Evolutionary conservation across 37 sponge, comb jelly and placozoan species (phyloP).

Genomic region (Sycon ciliatum): DNA sequence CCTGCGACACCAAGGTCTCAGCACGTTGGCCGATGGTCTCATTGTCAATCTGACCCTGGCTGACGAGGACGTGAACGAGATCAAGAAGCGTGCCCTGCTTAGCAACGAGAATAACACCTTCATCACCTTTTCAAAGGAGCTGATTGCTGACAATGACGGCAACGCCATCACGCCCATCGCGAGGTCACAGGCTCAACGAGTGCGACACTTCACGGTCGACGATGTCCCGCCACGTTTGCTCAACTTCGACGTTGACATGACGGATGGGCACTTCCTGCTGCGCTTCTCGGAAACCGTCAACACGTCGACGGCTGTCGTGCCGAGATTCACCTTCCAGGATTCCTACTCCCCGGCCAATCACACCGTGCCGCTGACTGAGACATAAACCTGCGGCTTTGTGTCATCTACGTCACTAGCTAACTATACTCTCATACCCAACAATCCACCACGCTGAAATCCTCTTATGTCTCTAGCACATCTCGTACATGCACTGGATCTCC

Average conservation of each 20-base stretch:
- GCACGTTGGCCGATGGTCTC: background rate
- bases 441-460: no score
- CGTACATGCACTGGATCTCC: constrained; percentile 54
- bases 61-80: constrained; percentile 42
- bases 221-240: constrained; percentile 44
- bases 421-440: no score
- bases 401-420: no score
- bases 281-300: constrained; percentile 66
- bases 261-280: constrained; percentile 39
- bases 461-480: no score
- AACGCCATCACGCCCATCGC: background rate
- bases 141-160: background rate
- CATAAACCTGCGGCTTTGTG: no score
- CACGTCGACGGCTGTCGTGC: background rate
- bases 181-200: constrained; percentile 23
- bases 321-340: background rate
- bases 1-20: no score
- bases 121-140: background rate
- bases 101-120: background rate
- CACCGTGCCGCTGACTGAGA: no score
- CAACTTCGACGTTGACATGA: constrained; percentile 62
- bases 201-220: constrained; percentile 44
- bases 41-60: constrained; percentile 38
- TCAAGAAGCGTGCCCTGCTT: constrained; percentile 44
- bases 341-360: no score